A percentile compares a stretch with the other conserved stretches of the same genome.
These are phyloP conservation scores for Drosophila pseudotalamancana DNA, from an alignment of 2,888 invertebrate genomes.

Conservation along the genomic window DNA sequence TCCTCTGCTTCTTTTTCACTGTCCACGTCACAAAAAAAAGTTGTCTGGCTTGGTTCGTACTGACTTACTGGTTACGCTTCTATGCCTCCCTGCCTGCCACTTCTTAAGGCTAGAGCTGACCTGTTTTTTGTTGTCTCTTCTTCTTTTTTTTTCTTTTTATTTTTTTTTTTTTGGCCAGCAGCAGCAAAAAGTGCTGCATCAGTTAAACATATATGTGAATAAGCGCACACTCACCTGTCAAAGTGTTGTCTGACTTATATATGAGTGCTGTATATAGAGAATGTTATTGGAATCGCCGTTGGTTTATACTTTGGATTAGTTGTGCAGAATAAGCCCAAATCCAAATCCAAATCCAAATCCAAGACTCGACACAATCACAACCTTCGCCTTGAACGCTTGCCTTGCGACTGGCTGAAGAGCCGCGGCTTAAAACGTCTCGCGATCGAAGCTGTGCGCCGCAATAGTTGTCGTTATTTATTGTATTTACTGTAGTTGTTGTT, in stretches of 20 bases:
- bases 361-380: slow-evolving; percentile 58
- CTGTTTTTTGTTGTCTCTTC: no score
- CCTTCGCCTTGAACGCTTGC: slow-evolving; percentile 82
- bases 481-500: slow-evolving; percentile 27
- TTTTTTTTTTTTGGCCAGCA: slow-evolving; percentile 5
- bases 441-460: slow-evolving; percentile 41
- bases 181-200: slow-evolving; percentile 35
- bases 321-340: slow-evolving; percentile 17
- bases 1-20: slow-evolving; percentile 29
- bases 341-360: slow-evolving; percentile 4
- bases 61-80: slow-evolving; percentile 67
- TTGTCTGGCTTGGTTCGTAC: slow-evolving; percentile 34
- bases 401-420: slow-evolving; percentile 31
- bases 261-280: slow-evolving; percentile 15
- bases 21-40: slow-evolving; percentile 74
- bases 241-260: slow-evolving; percentile 18
- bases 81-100: slow-evolving; percentile 39
- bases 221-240: slow-evolving; percentile 58
- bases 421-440: slow-evolving; percentile 46
- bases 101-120: slow-evolving; percentile 54
- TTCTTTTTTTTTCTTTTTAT: no score
- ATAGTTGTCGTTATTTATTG: slow-evolving; percentile 38
- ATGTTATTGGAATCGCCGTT: slow-evolving; percentile 25
- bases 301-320: slow-evolving; percentile 57
- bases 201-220: slow-evolving; percentile 29